Evolutionary conservation across 2,888 invertebrate genomes (phyloP).

Genomic region (Pinctada fucata): DNA sequence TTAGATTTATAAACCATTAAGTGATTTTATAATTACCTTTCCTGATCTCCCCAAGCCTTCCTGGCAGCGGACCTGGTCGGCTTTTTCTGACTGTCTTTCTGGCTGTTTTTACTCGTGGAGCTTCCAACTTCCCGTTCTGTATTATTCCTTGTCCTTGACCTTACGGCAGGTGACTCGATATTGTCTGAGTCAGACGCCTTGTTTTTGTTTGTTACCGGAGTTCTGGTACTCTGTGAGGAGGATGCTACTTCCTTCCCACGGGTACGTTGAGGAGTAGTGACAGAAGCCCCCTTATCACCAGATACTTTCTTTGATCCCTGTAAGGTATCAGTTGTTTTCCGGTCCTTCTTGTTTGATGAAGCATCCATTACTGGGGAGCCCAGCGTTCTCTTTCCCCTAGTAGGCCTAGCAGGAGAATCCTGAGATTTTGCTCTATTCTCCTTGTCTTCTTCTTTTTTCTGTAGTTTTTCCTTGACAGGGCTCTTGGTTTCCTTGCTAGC

Average conservation of each 20-base stretch:
- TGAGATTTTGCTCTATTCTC: background rate
- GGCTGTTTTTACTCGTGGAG: background rate
- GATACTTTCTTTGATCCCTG: background rate
- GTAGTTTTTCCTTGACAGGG: background rate
- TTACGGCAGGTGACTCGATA: background rate
- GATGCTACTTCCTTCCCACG: background rate
- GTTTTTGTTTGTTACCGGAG: background rate
- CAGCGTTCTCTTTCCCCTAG: background rate
- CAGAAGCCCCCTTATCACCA: background rate
- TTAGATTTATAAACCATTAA: too few relatives aligned
- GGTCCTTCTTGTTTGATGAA: background rate
- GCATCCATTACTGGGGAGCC: background rate
- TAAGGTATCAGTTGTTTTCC: background rate
- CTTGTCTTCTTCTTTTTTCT: background rate
- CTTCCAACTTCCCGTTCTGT: background rate
- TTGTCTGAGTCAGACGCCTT: conserved; percentile 9
- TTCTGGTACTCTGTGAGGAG: conserved; percentile 5
- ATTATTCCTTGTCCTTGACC: background rate
- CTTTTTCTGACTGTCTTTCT: conserved; percentile 4
- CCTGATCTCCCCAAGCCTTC: conserved; percentile 15
- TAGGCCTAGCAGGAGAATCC: background rate
- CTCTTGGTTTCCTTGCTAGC: background rate
- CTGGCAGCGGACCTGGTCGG: conserved; percentile 16
- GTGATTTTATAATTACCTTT: background rate
- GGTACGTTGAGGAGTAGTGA: background rate